Conservation (phyloP, 2,797 vertebrate species). For the Naso thynnoides region DNA sequence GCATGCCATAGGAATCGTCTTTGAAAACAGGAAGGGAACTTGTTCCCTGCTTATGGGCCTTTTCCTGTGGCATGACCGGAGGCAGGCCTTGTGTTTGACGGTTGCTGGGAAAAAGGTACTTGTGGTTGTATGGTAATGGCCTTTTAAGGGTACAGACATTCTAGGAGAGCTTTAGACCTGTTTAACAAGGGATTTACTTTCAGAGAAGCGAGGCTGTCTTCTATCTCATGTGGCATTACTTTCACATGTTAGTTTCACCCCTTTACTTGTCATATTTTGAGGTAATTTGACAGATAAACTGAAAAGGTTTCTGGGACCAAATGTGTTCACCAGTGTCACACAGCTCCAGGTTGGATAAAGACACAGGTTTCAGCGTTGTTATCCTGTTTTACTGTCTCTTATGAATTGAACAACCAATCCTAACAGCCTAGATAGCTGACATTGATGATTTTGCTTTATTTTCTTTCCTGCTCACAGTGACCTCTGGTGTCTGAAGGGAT, state of each 20-base stretch:
- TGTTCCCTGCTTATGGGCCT: slow-evolving; percentile 89
- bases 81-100: slow-evolving; percentile 82
- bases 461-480: slow-evolving; percentile 41
- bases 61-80: slow-evolving; percentile 93
- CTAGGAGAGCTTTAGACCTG: slow-evolving; percentile 28
- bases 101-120: slow-evolving; percentile 86
- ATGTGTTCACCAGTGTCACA: not conserved
- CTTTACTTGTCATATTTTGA: not conserved
- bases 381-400: slow-evolving; percentile 11
- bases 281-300: slow-evolving; percentile 18
- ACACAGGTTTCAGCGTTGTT: not conserved
- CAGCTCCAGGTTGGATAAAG: not conserved
- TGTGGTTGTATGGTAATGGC: slow-evolving; percentile 82
- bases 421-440: slow-evolving; percentile 1
- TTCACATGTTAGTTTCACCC: slow-evolving; percentile 18
- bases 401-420: slow-evolving; percentile 6
- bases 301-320: not conserved
- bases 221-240: not conserved
- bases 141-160: slow-evolving; percentile 78
- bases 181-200: slow-evolving; percentile 36
- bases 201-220: slow-evolving; percentile 8
- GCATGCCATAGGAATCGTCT: slow-evolving; percentile 88
- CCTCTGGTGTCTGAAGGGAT: slow-evolving; percentile 61
- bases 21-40: slow-evolving; percentile 97
- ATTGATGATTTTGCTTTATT: not conserved